phyloP scores from a whole-genome alignment of 2,888 invertebrate genomes.

The Artemia sinica region DNA sequence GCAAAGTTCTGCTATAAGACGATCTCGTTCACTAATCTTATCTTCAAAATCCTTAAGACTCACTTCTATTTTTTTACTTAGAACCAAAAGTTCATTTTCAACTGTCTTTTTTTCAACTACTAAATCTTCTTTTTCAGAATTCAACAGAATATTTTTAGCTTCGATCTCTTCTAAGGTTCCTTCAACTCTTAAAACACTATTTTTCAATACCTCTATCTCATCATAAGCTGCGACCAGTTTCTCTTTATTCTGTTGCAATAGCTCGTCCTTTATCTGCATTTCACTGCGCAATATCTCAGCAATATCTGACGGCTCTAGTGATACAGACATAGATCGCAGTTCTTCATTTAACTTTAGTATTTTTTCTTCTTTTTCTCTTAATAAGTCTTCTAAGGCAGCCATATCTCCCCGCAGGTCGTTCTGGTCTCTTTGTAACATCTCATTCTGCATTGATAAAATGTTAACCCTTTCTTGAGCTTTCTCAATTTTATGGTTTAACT shows the following conservation, averaged over 20 bases:
- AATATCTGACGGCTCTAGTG: background rate
- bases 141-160: too few species aligned
- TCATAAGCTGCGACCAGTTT: background rate
- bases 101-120: too few species aligned
- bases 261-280: background rate
- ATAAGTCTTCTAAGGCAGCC: background rate
- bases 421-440: background rate
- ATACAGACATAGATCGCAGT: background rate
- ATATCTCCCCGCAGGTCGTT: background rate
- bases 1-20: too few species aligned
- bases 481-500: background rate
- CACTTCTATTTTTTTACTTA: too few species aligned
- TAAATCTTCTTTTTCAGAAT: too few species aligned
- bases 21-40: too few species aligned
- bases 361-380: conserved; percentile 2
- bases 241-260: background rate
- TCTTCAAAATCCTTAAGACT: too few species aligned
- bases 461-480: background rate
- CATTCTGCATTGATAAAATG: background rate
- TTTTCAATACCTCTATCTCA: too few species aligned
- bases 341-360: background rate
- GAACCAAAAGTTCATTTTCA: too few species aligned
- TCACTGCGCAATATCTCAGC: background rate
- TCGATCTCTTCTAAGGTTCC: too few species aligned
- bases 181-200: too few species aligned